These are phyloP conservation scores for Tokudaia muenninki DNA, from an alignment of 2,797 vertebrate genomes.

Conservation along the genomic window DNA sequence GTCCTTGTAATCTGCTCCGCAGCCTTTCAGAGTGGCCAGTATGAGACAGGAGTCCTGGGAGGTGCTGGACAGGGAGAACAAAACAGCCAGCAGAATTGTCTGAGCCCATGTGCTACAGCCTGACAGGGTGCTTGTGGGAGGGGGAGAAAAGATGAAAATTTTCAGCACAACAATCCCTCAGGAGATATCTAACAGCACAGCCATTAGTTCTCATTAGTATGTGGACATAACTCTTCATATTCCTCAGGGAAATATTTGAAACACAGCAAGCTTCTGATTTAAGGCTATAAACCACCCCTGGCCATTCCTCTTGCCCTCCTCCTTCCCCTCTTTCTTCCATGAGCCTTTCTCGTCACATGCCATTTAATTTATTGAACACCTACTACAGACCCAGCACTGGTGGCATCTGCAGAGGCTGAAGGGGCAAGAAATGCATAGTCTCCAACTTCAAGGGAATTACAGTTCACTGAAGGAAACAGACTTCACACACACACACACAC, in stretches of 20 bases:
- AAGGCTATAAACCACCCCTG: neutral
- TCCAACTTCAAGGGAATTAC: neutral
- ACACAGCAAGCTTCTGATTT: no score
- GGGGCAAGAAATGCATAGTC: neutral
- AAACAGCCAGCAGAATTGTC: neutral
- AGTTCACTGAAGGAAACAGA: neutral
- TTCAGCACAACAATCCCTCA: neutral
- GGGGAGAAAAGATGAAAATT: neutral
- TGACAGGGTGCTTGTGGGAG: neutral
- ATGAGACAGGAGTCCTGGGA: neutral
- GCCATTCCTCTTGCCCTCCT: neutral
- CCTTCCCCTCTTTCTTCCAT: neutral
- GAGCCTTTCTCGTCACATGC: neutral
- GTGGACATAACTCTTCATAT: neutral
- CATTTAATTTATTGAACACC: neutral
- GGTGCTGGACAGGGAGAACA: neutral
- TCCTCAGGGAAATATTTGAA: neutral
- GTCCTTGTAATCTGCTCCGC: neutral
- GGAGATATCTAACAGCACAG: neutral
- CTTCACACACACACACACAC: neutral
- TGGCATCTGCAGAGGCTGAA: neutral
- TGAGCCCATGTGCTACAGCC: neutral
- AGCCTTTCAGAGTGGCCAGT: neutral
- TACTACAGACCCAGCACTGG: neutral
- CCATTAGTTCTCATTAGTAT: neutral